Evolutionary conservation across 2,113 vertebrate species (phyloP).

Genomic region (Gorsachius goisagi): DNA sequence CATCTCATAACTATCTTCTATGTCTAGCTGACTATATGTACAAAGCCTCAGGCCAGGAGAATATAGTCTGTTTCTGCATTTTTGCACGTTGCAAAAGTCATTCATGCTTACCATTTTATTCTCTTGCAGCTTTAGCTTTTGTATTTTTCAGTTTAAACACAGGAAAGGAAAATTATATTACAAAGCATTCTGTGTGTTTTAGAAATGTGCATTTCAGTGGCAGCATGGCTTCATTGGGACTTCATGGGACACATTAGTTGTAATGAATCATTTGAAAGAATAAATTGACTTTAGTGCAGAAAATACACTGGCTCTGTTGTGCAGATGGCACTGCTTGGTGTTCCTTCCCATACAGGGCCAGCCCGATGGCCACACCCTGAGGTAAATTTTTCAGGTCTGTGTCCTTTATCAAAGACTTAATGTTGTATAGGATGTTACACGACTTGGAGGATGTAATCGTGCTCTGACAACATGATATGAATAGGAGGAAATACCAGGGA

Average conservation of each 20-base stretch:
- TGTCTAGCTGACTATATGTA: not conserved
- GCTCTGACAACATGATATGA: rapidly evolving
- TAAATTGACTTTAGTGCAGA: not conserved
- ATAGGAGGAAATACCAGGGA: not conserved
- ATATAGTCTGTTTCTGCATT: conserved; percentile 23
- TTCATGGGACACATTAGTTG: not conserved
- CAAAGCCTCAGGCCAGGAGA: conserved; percentile 45
- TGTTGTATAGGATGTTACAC: not conserved
- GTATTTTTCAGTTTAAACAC: not conserved
- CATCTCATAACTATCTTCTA: conserved; percentile 26
- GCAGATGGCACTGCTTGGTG: not conserved
- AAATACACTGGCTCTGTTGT: not conserved
- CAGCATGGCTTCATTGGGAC: not conserved
- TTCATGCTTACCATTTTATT: not conserved
- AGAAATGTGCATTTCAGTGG: not conserved
- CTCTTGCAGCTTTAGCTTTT: not conserved
- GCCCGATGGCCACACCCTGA: rapidly evolving
- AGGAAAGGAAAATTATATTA: not conserved
- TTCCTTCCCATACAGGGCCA: no score
- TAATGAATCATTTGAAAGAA: not conserved
- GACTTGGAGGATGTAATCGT: no score
- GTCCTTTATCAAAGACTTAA: not conserved
- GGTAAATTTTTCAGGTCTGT: not conserved
- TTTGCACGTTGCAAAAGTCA: not conserved
- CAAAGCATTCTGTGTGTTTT: not conserved